A percentile compares a stretch with the other conserved stretches of the same genome.
These are phyloP conservation scores for Reticulitermes lucifugus DNA, from an alignment of 2,888 invertebrate genomes.

Conservation along the genomic window DNA sequence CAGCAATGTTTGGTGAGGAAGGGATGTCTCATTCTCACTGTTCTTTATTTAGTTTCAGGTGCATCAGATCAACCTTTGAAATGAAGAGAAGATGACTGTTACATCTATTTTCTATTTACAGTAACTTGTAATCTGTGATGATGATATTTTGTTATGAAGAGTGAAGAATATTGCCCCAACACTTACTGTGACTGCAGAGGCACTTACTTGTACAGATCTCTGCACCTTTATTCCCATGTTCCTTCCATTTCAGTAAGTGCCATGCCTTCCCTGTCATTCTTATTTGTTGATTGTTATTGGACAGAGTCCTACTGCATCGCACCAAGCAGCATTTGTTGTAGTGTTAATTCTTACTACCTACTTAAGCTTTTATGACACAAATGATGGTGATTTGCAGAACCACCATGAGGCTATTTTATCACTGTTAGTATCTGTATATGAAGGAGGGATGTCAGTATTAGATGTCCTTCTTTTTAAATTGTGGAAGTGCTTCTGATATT, in stretches of 20 bases:
- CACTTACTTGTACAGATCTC: slow-evolving; percentile 27
- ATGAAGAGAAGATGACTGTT: slow-evolving; percentile 32
- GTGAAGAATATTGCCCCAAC: slow-evolving; percentile 10
- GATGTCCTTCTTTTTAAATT: background rate
- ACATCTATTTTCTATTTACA: slow-evolving; percentile 47
- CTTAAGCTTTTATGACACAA: background rate
- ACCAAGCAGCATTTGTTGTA: slow-evolving; percentile 12
- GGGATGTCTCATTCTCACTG: no score
- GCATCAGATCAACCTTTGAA: slow-evolving; percentile 27
- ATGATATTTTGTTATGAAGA: slow-evolving; percentile 48
- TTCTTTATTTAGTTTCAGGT: slow-evolving; percentile 19
- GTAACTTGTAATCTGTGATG: slow-evolving; percentile 48
- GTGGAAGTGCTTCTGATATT: no score
- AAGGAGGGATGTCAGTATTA: background rate
- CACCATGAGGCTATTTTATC: background rate
- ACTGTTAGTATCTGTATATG: background rate
- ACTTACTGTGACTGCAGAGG: background rate
- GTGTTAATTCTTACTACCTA: background rate
- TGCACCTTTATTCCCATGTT: slow-evolving; percentile 8
- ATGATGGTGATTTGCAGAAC: slow-evolving; percentile 7
- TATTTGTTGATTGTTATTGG: slow-evolving; percentile 1
- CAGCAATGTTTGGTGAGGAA: no score
- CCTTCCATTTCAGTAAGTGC: slow-evolving; percentile 10
- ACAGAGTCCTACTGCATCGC: background rate
- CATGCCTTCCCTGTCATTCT: background rate